Percentiles rank a stretch among this genome's conserved stretches.
Conservation (phyloP, 2,797 vertebrate genomes). For the Falco novaeseelandiae region DNA sequence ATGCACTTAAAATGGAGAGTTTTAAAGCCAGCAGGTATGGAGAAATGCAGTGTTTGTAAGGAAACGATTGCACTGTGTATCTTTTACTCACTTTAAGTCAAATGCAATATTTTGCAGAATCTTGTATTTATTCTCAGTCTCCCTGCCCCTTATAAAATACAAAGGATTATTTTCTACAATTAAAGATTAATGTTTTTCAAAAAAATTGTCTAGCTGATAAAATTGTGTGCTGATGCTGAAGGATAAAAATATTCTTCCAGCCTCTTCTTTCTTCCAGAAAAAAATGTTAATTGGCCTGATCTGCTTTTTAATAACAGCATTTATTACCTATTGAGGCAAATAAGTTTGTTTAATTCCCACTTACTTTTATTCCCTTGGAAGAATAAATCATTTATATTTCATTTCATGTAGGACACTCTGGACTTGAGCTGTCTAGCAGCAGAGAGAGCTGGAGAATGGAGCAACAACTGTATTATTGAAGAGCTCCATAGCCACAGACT, state of each 20-base stretch:
- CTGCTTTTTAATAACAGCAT: neutral
- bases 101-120: neutral
- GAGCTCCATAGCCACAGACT: constrained; percentile 43
- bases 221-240: neutral
- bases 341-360: constrained; percentile 33
- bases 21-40: neutral
- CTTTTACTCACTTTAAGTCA: neutral
- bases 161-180: neutral
- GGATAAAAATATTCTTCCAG: neutral
- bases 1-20: neutral
- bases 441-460: neutral
- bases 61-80: neutral
- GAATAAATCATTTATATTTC: constrained; percentile 26
- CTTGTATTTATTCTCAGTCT: neutral
- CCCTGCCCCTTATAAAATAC: neutral
- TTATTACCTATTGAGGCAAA: constrained; percentile 43
- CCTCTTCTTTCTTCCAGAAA: neutral
- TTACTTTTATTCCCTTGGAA: constrained; percentile 39
- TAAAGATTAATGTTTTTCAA: neutral
- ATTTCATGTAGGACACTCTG: neutral
- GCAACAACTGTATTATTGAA: constrained; percentile 36
- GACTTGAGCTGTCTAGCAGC: constrained; percentile 25
- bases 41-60: neutral
- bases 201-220: neutral
- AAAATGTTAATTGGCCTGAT: neutral